These are phyloP conservation scores for Crocuta crocuta DNA, from an alignment of 2,113 vertebrate species.

Conservation along the genomic window DNA sequence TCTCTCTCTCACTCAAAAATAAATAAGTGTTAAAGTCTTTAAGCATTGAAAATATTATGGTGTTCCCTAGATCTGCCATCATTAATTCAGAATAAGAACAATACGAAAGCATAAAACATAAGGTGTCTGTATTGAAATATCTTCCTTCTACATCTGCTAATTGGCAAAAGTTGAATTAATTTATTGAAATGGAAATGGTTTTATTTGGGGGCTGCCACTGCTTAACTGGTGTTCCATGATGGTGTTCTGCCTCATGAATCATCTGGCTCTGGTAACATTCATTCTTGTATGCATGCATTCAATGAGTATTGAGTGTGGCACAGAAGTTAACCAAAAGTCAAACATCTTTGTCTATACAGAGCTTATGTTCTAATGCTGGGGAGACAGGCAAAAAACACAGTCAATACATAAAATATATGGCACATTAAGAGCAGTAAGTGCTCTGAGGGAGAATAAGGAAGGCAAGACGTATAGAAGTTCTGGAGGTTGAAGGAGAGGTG, in stretches of 20 bases:
- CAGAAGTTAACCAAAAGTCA: neutral
- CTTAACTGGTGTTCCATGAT: neutral
- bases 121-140: neutral
- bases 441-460: neutral
- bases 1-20: no score
- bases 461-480: neutral
- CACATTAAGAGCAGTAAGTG: neutral
- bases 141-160: neutral
- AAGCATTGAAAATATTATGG: neutral
- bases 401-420: neutral
- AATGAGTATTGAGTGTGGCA: neutral
- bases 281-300: neutral
- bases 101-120: neutral
- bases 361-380: neutral
- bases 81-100: slow-evolving; percentile 27
- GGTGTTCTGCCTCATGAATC: neutral
- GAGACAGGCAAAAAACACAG: neutral
- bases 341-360: neutral
- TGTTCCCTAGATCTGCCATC: neutral
- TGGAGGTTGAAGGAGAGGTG: no score
- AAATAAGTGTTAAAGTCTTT: neutral
- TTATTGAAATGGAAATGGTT: neutral
- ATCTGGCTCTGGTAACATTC: neutral
- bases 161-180: neutral
- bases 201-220: neutral